Base-by-base conservation (phyloP, 2,888 invertebrate species). In the Spicauda simplicius region DNA sequence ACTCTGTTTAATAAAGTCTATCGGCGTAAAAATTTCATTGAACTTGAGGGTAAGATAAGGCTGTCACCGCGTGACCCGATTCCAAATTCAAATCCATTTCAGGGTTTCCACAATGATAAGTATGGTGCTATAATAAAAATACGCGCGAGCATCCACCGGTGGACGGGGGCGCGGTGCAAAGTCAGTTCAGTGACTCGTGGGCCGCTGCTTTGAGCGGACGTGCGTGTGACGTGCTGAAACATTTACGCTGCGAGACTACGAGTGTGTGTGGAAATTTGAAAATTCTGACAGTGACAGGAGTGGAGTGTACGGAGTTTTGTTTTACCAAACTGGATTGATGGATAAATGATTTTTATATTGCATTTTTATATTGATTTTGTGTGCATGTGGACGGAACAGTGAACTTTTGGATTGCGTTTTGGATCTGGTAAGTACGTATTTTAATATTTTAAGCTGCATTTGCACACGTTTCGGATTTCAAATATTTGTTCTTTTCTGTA, bases 351-450 rank as follows among this genome's bases (percentile, higher is more conserved):
- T 77, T 74, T 76, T 75, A 70, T 76, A 78, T 77, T 75, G 73
- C 74, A 76, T 73, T 72, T 58, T 63, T 68, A 66, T 66, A 70
- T 72, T 72, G 70, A 72, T 70, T 74, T 72, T 71, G 71, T 86
- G 88, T 87, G 81, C 83, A 82, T 86, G 86, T 88, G 84, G 87
- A 85, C 79, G 82, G 85, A 86, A 86, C 84, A 81, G 84, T 87
- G 83, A 85, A 81, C 66, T 66, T 85, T 91, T 91, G 91, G 91
- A 91, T 91, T 91, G 91, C 91, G 87, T 83, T 88, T 90, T 86
- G 91, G 90, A 91, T 83, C 80, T 77, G 87, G 91, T 91, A 74
- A 90, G 90, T 88, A 37, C 18, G 37, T 57, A 57, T 50, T 50
- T 56, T 33, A 54, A 60, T 59, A 66, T 33, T 68, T 41, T 59